Evolutionary conservation across 2,797 vertebrate genomes (phyloP), one percentile per base, ranked within the genome.

Genomic region (Rhinichthys osculus): DNA sequence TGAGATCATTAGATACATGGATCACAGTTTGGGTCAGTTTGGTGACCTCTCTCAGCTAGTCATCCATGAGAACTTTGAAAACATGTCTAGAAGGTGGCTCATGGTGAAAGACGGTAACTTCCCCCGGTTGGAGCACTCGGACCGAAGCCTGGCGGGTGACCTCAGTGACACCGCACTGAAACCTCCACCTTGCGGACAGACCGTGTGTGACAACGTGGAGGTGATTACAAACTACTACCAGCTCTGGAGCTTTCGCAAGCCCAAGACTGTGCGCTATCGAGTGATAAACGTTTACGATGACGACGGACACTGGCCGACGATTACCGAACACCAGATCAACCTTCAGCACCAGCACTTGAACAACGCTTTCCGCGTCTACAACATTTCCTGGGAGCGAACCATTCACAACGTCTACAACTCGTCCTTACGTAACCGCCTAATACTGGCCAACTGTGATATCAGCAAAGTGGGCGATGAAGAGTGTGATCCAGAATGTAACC

Each of bases 381-480:
- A 99, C 92, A 98, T 99, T 94, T 97, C 96, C 70, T 99, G 98
- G 98, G 97, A 99, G 89, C 95, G 98, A 81, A 97, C 97, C 80
- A 94, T 99, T 85, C 92, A 98, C 90, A 97, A 98, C 27, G 94
- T 98, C 78, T 96, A 93, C 89, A 98, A 98, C 87, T 98, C 98
- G 3, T 98, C 96, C 6, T 93, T 99, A 64, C 96, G 98, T 35
- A 93, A 95, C 78, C 96, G 98, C 3, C 94, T 99, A 87, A 96
- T 99, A 88, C 93, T 99, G 69, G 97, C 98, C 74, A 99, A 99
- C 94, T 99, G 98, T 30, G 98, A 99, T 69, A 97, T 98, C 91
- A 96, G 95, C 94, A 99, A 99, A 94, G 96, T 99, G 0, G 98
- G 98, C 0, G 96, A 98, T 0, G 97, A 97, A 81, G 93, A 88